A percentile compares a stretch with the other conserved stretches of the same genome.
Evolutionary conservation across 2,888 invertebrate species (phyloP).

Genomic region (Diadromus collaris): DNA sequence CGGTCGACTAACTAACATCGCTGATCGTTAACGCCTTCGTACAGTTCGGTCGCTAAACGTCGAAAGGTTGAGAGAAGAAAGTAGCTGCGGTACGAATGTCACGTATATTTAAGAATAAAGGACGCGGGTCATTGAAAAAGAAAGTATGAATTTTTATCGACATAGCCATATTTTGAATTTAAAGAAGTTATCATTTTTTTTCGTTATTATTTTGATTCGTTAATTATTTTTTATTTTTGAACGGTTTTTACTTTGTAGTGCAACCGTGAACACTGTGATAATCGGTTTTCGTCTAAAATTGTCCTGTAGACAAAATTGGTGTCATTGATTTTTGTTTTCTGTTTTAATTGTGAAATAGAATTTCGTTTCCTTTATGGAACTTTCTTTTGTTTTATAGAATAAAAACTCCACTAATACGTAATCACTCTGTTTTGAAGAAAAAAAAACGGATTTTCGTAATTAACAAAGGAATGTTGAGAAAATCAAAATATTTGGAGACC

Average conservation of each 20-base stretch:
- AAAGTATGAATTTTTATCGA: background rate
- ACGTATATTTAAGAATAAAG: background rate
- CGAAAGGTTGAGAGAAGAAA: constrained; percentile 12
- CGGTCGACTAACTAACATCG: constrained; percentile 45
- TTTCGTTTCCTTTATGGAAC: no score
- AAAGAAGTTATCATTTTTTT: background rate
- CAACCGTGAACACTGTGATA: background rate
- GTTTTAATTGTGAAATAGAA: background rate
- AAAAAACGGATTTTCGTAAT: background rate
- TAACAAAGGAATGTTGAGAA: background rate
- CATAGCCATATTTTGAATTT: background rate
- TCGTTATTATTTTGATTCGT: background rate
- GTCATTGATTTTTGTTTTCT: constrained; percentile 10
- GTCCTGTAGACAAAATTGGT: background rate
- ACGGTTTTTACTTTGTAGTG: background rate
- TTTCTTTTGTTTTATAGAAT: background rate
- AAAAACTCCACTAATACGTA: background rate
- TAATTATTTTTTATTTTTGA: background rate
- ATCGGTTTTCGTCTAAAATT: background rate
- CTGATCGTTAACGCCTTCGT: constrained; percentile 62
- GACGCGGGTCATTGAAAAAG: background rate
- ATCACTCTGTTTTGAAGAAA: background rate
- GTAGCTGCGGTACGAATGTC: background rate
- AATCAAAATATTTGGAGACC: background rate
- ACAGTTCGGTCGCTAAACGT: constrained; percentile 13